phyloP scores from a whole-genome alignment of 2,797 vertebrate genomes.

The Cyprinodon diabolis region DNA sequence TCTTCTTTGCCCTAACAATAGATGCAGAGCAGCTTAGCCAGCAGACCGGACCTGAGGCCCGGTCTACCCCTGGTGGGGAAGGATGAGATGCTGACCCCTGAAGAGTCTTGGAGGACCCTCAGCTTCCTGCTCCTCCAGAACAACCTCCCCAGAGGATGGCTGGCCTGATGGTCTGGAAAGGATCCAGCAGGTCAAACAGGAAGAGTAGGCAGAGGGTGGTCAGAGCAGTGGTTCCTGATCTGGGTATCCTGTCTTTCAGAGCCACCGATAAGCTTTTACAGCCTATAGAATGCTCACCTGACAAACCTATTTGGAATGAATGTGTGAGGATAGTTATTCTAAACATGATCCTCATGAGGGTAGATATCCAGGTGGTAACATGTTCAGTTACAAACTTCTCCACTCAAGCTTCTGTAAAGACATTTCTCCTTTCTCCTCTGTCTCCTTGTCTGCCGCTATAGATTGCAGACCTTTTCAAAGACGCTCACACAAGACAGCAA shows the following conservation, averaged over 20 bases:
- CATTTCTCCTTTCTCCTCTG: constrained; percentile 24
- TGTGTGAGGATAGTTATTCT: constrained; percentile 9
- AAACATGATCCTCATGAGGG: background rate
- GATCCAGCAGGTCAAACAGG: constrained; percentile 68
- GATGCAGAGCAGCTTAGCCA: constrained; percentile 38
- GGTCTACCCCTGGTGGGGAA: constrained; percentile 13
- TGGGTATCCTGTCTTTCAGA: constrained; percentile 84
- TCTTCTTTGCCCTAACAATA: constrained; percentile 75
- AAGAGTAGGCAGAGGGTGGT: constrained; percentile 51
- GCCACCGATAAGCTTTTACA: constrained; percentile 35
- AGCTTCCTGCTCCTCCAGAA: constrained; percentile 67
- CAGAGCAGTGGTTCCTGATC: constrained; percentile 71
- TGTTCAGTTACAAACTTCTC: constrained; percentile 18
- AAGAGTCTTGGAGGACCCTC: constrained; percentile 73
- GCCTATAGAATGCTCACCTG: constrained; percentile 1
- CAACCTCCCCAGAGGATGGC: constrained; percentile 46
- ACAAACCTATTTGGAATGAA: background rate
- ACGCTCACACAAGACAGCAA: constrained; percentile 53
- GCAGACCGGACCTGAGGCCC: constrained; percentile 48
- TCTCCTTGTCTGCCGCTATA: constrained; percentile 20
- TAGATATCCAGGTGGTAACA: constrained; percentile 11
- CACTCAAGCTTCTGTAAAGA: constrained; percentile 40
- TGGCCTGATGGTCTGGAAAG: constrained; percentile 61
- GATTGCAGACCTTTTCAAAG: constrained; percentile 64
- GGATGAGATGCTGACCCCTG: constrained; percentile 65